Evolutionary conservation across 1,140 invertebrate species (phyloP), one percentile per base, ranked within the genome.

Genomic region (Episyrphus balteatus): DNA sequence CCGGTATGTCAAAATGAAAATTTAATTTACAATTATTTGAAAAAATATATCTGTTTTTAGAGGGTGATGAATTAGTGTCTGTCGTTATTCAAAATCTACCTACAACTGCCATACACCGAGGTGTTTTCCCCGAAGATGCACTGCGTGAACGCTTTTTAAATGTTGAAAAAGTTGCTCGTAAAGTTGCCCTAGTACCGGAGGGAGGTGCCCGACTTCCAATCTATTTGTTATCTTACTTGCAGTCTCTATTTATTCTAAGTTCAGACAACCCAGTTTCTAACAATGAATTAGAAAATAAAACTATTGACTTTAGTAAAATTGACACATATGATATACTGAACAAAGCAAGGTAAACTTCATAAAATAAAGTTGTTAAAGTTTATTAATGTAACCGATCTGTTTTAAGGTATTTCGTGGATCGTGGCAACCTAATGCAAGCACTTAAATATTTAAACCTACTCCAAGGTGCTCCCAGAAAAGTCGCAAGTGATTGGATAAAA

Each of bases 401-500:
- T 61, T 61, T 51, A 55, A 91, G 87, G 59, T 89, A 86, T 61
- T 85, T 85, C 74, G 70, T 98, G 50, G 87, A 95, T 55, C 79
- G 84, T 53, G 86, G 86, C 17, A 81, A 97, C 57, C 77, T 96
- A 37, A 76, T 82, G 40, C 81, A 84, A 63, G 86, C 92, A 1
- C 69, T 97, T 1, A 80, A 84, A 43, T 95, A 94, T 67, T 84
- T 96, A 74, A 93, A 92, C 62, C 76, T 95, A 36, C 69, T 98
- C 18, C 77, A 82, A 57, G 93, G 93, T 17, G 88, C 88, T 18
- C 75, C 93, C 0, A 74, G 84, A 9, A 74, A 76, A n/a, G 78
- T 93, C 5, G 88, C 92, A 2, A 69, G 66, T 37, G 82, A 88
- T 54, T 98, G 93, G 93, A 80, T 92, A 55, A 78, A 82, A 48